Conservation (phyloP, 2,888 invertebrate species). For the Gandaritis pyraliata region DNA sequence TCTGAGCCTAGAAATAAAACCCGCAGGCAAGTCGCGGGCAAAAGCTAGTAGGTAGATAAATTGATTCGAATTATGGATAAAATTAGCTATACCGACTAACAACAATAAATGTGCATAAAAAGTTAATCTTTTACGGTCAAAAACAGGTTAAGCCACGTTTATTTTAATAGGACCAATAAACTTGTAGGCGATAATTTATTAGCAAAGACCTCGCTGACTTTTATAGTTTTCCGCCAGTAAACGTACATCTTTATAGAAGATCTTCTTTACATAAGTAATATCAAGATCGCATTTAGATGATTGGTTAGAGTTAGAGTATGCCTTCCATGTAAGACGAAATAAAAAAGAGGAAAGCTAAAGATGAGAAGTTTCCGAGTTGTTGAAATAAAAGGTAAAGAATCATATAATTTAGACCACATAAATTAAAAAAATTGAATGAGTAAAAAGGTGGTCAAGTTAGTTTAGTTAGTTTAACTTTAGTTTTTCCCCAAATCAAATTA, state of each 20-base stretch:
- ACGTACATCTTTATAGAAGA: constrained; percentile 1
- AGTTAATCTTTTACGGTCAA: constrained; percentile 19
- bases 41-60: not conserved
- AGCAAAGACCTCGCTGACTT: not conserved
- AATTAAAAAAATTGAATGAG: too few relatives aligned
- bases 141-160: constrained; percentile 13
- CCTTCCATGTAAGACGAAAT: too few relatives aligned
- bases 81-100: constrained; percentile 2
- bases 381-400: too few relatives aligned
- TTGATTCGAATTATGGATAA: constrained; percentile 10
- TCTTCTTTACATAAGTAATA: not conserved
- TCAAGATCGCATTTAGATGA: not conserved
- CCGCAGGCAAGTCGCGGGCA: not conserved
- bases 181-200: constrained; percentile 26
- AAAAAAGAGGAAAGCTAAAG: too few relatives aligned
- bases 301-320: too few relatives aligned
- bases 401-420: too few relatives aligned
- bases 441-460: too few relatives aligned
- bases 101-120: constrained; percentile 10
- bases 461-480: too few relatives aligned
- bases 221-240: constrained; percentile 17
- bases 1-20: not conserved
- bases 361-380: too few relatives aligned
- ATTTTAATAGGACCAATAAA: constrained; percentile 17
- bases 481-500: not conserved